Evolutionary conservation across 2,888 invertebrate genomes (phyloP).

Genomic region (Macrophya alboannulata): DNA sequence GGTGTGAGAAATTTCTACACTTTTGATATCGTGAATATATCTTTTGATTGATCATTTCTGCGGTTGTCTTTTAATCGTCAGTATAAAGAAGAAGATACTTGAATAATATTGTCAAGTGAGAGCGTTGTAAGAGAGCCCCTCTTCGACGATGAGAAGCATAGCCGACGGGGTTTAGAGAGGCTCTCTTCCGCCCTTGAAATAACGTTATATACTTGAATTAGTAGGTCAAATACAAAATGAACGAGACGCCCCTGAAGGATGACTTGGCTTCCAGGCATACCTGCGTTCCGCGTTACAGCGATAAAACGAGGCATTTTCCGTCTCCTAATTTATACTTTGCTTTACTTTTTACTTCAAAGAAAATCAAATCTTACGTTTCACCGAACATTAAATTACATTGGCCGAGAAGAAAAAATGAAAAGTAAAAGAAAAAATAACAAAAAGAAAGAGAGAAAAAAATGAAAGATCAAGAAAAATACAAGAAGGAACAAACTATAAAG

Average conservation of each 20-base stretch:
- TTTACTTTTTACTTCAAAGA: conserved; percentile 2
- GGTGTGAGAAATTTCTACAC: neutral
- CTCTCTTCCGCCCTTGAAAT: conserved; percentile 19
- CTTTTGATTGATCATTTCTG: neutral
- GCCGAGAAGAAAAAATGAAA: neutral
- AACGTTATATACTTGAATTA: neutral
- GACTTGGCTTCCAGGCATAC: neutral
- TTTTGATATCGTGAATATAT: neutral
- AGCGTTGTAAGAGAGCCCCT: neutral
- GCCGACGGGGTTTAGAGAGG: neutral
- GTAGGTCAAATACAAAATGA: conserved; percentile 16
- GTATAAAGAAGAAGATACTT: neutral
- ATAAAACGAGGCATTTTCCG: neutral
- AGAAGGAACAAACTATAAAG: neutral
- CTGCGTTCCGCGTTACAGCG: neutral
- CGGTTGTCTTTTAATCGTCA: neutral
- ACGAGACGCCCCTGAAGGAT: neutral
- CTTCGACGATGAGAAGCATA: neutral
- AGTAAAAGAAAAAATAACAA: too few species aligned
- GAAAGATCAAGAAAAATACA: too few species aligned
- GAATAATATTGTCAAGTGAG: neutral
- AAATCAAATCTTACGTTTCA: conserved; percentile 3
- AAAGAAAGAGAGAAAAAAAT: too few species aligned
- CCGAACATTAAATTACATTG: neutral
- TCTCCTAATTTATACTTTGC: neutral